Percentiles rank a stretch among this genome's conserved stretches.
Conservation (phyloP, 2,888 invertebrate genomes). For the Dynastes grantii region DNA sequence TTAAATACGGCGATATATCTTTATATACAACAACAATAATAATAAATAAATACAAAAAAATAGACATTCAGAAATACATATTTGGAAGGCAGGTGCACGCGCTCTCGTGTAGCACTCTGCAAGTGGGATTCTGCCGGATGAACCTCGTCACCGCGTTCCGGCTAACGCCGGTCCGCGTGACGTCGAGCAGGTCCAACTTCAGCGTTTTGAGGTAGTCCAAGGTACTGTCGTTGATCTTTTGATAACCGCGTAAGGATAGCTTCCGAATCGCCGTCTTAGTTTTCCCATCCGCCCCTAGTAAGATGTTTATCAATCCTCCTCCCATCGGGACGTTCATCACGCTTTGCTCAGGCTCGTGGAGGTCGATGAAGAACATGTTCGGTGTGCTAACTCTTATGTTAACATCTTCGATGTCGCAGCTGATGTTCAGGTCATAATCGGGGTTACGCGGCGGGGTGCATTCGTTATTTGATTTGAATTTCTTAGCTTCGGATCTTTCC, state of each 20-base stretch:
- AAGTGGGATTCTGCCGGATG: conserved; percentile 74
- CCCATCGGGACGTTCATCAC: conserved; percentile 10
- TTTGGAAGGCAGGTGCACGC: conserved; percentile 64
- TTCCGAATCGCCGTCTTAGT: conserved; percentile 41
- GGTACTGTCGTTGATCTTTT: conserved; percentile 61
- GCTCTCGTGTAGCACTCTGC: conserved; percentile 70
- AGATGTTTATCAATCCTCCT: conserved; percentile 13
- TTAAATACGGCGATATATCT: conserved; percentile 2
- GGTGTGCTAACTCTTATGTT: neutral
- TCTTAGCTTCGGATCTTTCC: neutral
- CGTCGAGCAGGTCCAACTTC: conserved; percentile 73
- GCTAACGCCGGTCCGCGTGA: conserved; percentile 79
- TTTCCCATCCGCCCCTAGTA: neutral
- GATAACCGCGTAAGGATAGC: conserved; percentile 65
- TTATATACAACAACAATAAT: conserved; percentile 2
- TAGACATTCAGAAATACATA: conserved; percentile 56
- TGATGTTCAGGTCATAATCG: neutral
- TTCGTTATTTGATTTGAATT: neutral
- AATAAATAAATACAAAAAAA: conserved; percentile 16
- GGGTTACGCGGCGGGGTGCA: neutral
- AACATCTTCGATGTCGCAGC: conserved; percentile 11
- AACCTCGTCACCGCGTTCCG: conserved; percentile 76
- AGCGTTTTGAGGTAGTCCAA: conserved; percentile 61
- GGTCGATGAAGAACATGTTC: conserved; percentile 26
- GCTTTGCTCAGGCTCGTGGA: neutral